These are phyloP conservation scores for Drosophila trichaetosa DNA, from an alignment of 2,888 invertebrate species.

Conservation along the genomic window DNA sequence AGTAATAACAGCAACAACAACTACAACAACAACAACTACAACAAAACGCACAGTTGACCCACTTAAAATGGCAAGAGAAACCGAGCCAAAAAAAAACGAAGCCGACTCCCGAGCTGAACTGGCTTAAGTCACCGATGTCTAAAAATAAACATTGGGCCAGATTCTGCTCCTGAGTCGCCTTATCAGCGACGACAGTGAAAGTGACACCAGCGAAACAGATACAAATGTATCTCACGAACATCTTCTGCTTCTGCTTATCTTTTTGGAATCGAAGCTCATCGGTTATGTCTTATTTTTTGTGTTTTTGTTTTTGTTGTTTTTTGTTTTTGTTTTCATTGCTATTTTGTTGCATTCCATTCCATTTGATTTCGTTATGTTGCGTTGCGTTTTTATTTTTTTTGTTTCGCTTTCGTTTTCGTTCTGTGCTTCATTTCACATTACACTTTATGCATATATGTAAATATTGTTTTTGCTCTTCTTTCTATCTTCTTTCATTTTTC, in stretches of 20 bases:
- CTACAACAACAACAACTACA: conserved; percentile 4
- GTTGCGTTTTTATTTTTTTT: conserved; percentile 23
- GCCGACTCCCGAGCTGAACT: conserved; percentile 10
- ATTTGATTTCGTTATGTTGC: conserved; percentile 40
- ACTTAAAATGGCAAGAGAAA: conserved; percentile 76
- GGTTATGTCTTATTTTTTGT: conserved; percentile 3
- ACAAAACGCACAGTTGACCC: conserved; percentile 56
- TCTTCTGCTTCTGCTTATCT: conserved; percentile 9
- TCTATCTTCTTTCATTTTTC: conserved; percentile 73
- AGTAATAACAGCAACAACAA: conserved; percentile 5
- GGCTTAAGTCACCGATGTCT: conserved; percentile 62
- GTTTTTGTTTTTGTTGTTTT: conserved; percentile 3
- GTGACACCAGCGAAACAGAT: conserved; percentile 56
- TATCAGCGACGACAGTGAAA: conserved; percentile 73
- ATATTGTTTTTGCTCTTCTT: conserved; percentile 49
- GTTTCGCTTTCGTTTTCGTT: conserved; percentile 28
- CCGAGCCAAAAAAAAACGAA: conserved; percentile 17
- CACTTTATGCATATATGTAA: conserved; percentile 1
- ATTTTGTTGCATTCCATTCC: conserved; percentile 13
- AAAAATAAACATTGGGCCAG: conserved; percentile 67
- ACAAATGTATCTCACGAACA: conserved; percentile 15
- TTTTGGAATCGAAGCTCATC: conserved; percentile 16
- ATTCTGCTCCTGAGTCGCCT: conserved; percentile 55
- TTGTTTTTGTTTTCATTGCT: conserved; percentile 12
- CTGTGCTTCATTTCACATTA: conserved; percentile 10